These are phyloP conservation scores for Pao palembangensis DNA, from an alignment of 2,113 vertebrate genomes.

Conservation along the genomic window DNA sequence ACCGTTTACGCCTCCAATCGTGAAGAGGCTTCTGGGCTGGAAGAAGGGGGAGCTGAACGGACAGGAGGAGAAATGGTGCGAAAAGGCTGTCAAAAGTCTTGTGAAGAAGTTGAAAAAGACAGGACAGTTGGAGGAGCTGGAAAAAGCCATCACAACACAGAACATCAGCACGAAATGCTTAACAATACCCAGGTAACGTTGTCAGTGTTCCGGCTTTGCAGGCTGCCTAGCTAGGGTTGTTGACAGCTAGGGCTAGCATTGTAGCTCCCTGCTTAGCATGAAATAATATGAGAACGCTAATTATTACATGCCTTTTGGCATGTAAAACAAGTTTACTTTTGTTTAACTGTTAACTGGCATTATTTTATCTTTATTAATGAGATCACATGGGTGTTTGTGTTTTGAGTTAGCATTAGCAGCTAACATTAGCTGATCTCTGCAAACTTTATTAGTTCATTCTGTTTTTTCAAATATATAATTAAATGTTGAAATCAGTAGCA, in stretches of 20 bases:
- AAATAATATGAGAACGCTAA: constrained; percentile 12
- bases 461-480: neutral
- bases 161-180: constrained; percentile 93
- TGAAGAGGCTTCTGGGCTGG: constrained; percentile 95
- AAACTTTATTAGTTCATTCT: neutral
- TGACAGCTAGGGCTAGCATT: constrained; percentile 29
- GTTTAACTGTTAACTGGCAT: neutral
- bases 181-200: constrained; percentile 90
- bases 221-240: neutral
- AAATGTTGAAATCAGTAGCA: too few species aligned
- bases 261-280: constrained; percentile 31
- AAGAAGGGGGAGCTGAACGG: constrained; percentile 98
- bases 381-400: neutral
- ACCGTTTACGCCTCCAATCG: constrained; percentile 94
- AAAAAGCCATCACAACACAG: constrained; percentile 94
- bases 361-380: neutral
- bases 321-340: neutral
- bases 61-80: constrained; percentile 98
- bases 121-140: constrained; percentile 94
- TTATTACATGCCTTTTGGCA: neutral
- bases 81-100: constrained; percentile 96
- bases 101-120: constrained; percentile 99
- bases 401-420: constrained; percentile 13
- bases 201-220: constrained; percentile 22
- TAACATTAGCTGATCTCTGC: constrained; percentile 20